Percentiles rank a stretch among this genome's conserved stretches.
These are phyloP conservation scores for Notiomystis cincta DNA, from an alignment of 2,113 vertebrate genomes.

Conservation along the genomic window DNA sequence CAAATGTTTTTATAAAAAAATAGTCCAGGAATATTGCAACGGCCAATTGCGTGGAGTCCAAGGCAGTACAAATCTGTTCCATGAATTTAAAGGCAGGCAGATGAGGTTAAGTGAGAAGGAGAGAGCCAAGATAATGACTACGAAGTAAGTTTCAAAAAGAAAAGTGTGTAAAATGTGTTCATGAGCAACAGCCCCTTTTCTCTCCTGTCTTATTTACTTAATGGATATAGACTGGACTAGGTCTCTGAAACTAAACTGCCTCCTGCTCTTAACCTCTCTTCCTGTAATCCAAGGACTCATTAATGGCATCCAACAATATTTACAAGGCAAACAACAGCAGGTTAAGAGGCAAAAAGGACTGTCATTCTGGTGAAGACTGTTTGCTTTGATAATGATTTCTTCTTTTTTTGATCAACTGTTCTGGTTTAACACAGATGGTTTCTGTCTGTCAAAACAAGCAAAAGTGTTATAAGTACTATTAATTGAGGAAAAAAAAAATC, in stretches of 20 bases:
- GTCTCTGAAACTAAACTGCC: constrained; percentile 1
- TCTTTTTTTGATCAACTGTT: neutral
- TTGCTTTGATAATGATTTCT: neutral
- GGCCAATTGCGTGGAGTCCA: constrained; percentile 68
- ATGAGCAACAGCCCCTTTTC: neutral
- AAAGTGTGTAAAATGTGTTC: constrained; percentile 52
- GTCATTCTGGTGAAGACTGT: neutral
- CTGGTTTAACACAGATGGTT: neutral
- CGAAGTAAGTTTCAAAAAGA: constrained; percentile 62
- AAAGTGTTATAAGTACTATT: neutral
- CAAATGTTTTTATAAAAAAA: constrained; percentile 46
- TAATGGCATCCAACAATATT: neutral
- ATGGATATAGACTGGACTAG: constrained; percentile 9
- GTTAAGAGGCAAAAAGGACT: neutral
- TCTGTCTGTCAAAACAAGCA: neutral
- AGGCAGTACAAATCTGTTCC: constrained; percentile 69
- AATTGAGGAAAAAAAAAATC: neutral
- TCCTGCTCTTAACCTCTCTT: neutral
- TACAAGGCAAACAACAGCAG: neutral
- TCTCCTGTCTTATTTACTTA: neutral
- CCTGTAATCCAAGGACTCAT: neutral
- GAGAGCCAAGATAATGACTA: constrained; percentile 68
- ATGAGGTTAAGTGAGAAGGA: constrained; percentile 74
- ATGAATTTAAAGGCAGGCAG: constrained; percentile 71
- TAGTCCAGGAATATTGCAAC: constrained; percentile 39